Percentiles rank a stretch among this genome's conserved stretches.
These are phyloP conservation scores for Fringilla coelebs DNA, from an alignment of 2,797 vertebrate genomes.

Conservation along the genomic window DNA sequence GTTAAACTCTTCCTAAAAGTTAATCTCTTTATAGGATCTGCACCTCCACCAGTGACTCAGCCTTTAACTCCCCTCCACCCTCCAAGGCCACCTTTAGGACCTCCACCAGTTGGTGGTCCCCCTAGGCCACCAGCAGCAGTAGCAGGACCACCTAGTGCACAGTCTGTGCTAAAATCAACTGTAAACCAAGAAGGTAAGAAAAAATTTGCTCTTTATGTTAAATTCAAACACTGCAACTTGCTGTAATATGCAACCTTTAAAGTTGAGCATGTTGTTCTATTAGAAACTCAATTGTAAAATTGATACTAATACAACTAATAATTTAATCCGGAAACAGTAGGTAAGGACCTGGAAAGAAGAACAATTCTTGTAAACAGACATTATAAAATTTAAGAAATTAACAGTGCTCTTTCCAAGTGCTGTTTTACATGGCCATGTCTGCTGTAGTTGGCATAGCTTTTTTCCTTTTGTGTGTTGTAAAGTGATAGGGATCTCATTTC, in stretches of 20 bases:
- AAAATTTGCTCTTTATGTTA: not conserved
- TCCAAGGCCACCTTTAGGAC: conserved; percentile 72
- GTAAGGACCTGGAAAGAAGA: not conserved
- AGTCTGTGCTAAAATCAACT: conserved; percentile 58
- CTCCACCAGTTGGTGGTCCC: conserved; percentile 72
- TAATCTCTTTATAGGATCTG: conserved; percentile 72
- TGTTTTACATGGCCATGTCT: not conserved
- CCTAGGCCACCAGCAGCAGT: conserved; percentile 68
- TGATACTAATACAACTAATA: not conserved
- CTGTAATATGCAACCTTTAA: not conserved
- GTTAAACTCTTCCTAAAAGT: conserved; percentile 11
- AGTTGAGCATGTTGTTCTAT: not conserved
- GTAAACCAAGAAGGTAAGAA: conserved; percentile 78
- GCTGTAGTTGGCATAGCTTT: not conserved
- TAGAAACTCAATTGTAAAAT: not conserved
- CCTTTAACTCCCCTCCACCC: conserved; percentile 77
- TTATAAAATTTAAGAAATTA: not conserved
- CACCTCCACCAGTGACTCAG: conserved; percentile 75
- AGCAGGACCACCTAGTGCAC: conserved; percentile 70
- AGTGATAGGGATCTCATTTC: not conserved
- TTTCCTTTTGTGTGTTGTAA: not conserved
- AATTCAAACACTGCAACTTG: not conserved
- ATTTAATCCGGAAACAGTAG: not conserved
- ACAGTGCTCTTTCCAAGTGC: not conserved
- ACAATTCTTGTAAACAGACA: not conserved